Percentiles rank a stretch among this genome's conserved stretches.
phyloP scores from a whole-genome alignment of 2,888 invertebrate species.

The Netelia virgata region DNA sequence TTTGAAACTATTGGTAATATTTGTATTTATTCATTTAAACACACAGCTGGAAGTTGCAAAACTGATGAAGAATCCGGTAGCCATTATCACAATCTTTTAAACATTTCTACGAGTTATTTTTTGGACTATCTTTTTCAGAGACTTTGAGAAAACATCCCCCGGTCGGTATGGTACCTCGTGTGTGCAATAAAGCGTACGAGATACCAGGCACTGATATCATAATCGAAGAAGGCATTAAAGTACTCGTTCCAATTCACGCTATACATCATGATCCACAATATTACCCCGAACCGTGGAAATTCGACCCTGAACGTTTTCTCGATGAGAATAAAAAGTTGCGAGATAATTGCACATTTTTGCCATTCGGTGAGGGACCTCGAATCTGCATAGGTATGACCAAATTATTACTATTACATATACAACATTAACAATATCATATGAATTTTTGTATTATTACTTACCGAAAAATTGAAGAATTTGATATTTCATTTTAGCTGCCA shows the following conservation, averaged over 20 bases:
- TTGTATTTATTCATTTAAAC: too few species aligned
- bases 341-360: constrained; percentile 82
- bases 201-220: constrained; percentile 82
- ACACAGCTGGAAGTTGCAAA: too few species aligned
- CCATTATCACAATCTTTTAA: too few species aligned
- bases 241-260: constrained; percentile 81
- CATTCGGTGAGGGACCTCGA: constrained; percentile 85
- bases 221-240: constrained; percentile 81
- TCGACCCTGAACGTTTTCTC: constrained; percentile 86
- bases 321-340: constrained; percentile 78
- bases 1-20: too few species aligned
- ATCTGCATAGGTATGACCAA: constrained; percentile 83
- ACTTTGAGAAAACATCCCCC: constrained; percentile 85
- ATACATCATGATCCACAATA: constrained; percentile 84
- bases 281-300: constrained; percentile 84
- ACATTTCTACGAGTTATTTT: not conserved
- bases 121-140: constrained; percentile 76
- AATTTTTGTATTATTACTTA: not conserved
- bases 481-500: too few species aligned
- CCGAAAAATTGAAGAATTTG: too few species aligned
- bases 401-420: not conserved
- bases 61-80: too few species aligned
- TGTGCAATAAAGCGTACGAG: constrained; percentile 80
- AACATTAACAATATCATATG: not conserved
- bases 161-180: constrained; percentile 82